Percentiles rank a stretch among this genome's conserved stretches.
These are phyloP conservation scores for Ctenomys sociabilis DNA, from an alignment of 2,113 vertebrate species.

Conservation along the genomic window DNA sequence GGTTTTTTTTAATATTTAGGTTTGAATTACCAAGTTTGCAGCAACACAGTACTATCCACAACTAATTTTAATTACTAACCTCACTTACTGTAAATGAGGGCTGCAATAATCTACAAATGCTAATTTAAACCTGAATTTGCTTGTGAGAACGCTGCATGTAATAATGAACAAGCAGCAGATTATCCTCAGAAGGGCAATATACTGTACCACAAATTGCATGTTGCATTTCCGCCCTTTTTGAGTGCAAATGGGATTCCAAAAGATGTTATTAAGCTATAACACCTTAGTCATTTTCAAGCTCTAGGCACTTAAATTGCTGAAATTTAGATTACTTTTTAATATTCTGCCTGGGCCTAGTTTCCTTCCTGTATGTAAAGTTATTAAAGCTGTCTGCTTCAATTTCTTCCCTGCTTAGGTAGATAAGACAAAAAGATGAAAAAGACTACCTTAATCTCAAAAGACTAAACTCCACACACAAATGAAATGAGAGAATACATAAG, in stretches of 20 bases:
- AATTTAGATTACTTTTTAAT: constrained; percentile 86
- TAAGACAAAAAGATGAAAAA: constrained; percentile 82
- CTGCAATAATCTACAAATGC: constrained; percentile 73
- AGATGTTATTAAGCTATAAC: constrained; percentile 84
- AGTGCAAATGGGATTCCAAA: constrained; percentile 79
- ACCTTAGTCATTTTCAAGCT: constrained; percentile 81
- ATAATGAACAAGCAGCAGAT: constrained; percentile 72
- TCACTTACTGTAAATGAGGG: constrained; percentile 70
- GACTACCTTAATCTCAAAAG: constrained; percentile 76
- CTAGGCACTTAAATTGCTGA: constrained; percentile 82
- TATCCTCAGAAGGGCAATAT: constrained; percentile 75
- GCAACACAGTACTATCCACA: constrained; percentile 15
- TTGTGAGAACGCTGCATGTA: constrained; percentile 54
- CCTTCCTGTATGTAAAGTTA: constrained; percentile 81
- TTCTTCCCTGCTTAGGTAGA: constrained; percentile 81
- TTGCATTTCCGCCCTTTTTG: constrained; percentile 71
- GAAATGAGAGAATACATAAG: constrained; percentile 75
- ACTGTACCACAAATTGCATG: constrained; percentile 69
- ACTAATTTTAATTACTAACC: constrained; percentile 77
- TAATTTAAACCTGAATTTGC: constrained; percentile 78
- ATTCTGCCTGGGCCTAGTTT: constrained; percentile 77
- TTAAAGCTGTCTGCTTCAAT: constrained; percentile 86
- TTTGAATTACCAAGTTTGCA: not conserved
- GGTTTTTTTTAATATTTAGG: constrained; percentile 21
- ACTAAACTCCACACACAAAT: constrained; percentile 74